These are phyloP conservation scores for Caenorhabditis briggsae DNA, from an alignment of 1,140 invertebrate genomes.

Conservation along the genomic window DNA sequence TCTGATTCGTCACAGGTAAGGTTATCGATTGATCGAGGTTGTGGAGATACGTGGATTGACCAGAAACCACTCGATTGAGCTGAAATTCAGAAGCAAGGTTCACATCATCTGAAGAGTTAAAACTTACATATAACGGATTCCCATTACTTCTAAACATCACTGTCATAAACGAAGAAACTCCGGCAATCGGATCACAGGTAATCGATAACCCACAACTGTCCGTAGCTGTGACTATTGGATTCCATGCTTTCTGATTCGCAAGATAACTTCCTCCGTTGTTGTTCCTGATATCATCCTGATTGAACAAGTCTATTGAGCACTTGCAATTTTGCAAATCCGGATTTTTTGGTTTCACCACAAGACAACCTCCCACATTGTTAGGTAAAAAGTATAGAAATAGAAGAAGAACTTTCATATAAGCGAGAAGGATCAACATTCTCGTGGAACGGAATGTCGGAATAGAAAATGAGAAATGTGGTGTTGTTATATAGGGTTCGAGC, in stretches of 20 bases:
- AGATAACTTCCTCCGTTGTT: conserved; percentile 11
- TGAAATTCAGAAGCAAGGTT: background rate
- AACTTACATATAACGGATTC: background rate
- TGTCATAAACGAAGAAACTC: conserved; percentile 9
- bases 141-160: background rate
- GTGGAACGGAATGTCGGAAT: no score
- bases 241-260: background rate
- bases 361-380: no score
- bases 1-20: background rate
- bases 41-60: background rate
- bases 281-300: background rate
- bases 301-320: background rate
- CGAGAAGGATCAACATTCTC: no score
- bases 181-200: background rate
- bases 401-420: no score
- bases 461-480: no score
- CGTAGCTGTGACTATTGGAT: background rate
- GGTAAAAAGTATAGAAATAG: no score
- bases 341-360: background rate
- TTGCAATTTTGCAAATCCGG: background rate
- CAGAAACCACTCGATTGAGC: background rate
- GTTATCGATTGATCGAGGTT: background rate
- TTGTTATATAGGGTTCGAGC: no score
- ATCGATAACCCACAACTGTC: background rate
- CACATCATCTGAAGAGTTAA: no score